These are phyloP conservation scores for Catharus ustulatus DNA, from an alignment of 2,797 vertebrate species.

Conservation along the genomic window DNA sequence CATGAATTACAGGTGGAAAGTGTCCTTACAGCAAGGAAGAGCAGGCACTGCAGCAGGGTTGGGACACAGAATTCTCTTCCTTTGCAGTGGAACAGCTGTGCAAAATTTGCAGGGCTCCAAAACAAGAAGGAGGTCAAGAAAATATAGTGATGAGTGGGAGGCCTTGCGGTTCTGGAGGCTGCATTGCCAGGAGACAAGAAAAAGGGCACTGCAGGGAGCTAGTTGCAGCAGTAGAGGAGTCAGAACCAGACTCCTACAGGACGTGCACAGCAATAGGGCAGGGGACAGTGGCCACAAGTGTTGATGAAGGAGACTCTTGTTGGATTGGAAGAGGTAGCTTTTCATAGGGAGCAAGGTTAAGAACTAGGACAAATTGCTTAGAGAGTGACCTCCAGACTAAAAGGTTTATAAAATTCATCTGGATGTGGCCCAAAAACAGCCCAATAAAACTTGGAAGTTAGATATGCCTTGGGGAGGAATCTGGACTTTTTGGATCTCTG, in stretches of 20 bases:
- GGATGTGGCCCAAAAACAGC: background rate
- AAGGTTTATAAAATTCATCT: background rate
- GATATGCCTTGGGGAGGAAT: background rate
- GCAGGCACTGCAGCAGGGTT: fast-evolving
- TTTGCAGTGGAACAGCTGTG: background rate
- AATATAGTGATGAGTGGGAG: background rate
- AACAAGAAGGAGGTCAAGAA: background rate
- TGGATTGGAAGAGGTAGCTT: background rate
- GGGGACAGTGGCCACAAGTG: background rate
- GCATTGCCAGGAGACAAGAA: background rate
- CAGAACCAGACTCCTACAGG: background rate
- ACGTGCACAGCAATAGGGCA: background rate
- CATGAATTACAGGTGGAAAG: background rate
- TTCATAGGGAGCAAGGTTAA: background rate
- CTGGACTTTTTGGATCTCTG: background rate
- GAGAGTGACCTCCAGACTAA: background rate
- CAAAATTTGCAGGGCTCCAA: background rate
- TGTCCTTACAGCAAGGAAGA: background rate
- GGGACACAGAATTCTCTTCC: background rate
- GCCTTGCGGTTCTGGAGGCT: background rate
- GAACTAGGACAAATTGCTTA: background rate
- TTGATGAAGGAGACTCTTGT: background rate
- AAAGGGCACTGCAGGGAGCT: background rate
- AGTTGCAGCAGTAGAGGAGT: background rate
- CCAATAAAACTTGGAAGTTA: background rate